Percentiles rank a stretch among this genome's conserved stretches.
These are phyloP conservation scores for Endomychus coccineus DNA, from an alignment of 2,888 invertebrate genomes.

Conservation along the genomic window DNA sequence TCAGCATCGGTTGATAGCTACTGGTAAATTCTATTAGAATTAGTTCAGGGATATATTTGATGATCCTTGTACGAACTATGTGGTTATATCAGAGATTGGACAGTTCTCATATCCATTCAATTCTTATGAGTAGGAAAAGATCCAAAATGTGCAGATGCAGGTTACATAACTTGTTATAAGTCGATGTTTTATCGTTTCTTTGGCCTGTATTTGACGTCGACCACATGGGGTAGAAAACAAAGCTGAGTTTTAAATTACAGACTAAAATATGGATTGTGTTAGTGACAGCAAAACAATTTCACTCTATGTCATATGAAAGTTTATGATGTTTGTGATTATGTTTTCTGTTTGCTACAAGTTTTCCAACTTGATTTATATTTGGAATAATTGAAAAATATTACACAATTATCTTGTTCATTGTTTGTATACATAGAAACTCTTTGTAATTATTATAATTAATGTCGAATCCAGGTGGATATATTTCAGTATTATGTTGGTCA, in stretches of 20 bases:
- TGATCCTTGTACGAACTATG: too few relatives aligned
- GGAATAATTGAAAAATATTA: slow-evolving; percentile 21
- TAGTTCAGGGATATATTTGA: too few relatives aligned
- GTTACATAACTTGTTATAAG: too few relatives aligned
- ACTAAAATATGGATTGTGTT: slow-evolving; percentile 35
- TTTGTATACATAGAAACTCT: neutral
- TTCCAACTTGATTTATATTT: slow-evolving; percentile 30
- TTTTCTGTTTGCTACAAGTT: slow-evolving; percentile 30
- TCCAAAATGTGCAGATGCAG: too few relatives aligned
- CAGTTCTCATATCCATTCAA: too few relatives aligned
- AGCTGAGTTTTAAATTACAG: slow-evolving; percentile 36
- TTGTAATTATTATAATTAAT: neutral
- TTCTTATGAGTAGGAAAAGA: too few relatives aligned
- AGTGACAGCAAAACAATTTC: slow-evolving; percentile 36
- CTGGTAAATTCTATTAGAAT: too few relatives aligned
- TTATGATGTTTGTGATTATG: slow-evolving; percentile 37
- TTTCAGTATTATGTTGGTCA: too few relatives aligned
- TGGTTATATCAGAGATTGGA: too few relatives aligned
- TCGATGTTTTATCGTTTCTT: slow-evolving; percentile 29
- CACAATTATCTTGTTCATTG: slow-evolving; percentile 20
- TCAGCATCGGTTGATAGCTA: too few relatives aligned
- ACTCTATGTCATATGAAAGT: slow-evolving; percentile 35
- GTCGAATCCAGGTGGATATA: too few relatives aligned
- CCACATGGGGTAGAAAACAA: slow-evolving; percentile 36
- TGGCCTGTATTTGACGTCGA: slow-evolving; percentile 32